These are phyloP conservation scores for Liasis olivaceus DNA, from an alignment of 2,797 vertebrate species.

Conservation along the genomic window DNA sequence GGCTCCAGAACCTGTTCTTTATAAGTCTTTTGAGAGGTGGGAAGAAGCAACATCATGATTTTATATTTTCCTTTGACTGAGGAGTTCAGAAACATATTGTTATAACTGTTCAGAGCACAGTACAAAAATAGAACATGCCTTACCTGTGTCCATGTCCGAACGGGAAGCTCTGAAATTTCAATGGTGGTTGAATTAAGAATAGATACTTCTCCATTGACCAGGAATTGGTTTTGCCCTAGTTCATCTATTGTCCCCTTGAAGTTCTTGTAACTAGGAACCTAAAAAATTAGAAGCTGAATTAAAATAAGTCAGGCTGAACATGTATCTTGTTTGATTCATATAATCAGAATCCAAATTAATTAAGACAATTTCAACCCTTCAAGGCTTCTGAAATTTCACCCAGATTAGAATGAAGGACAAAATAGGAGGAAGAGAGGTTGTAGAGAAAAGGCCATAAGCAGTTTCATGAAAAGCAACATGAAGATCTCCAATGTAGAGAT, in stretches of 20 bases:
- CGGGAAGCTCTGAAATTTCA: constrained; percentile 94
- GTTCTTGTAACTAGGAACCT: constrained; percentile 95
- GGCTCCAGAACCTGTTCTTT: constrained; percentile 96
- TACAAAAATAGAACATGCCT: not conserved
- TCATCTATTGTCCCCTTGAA: constrained; percentile 92
- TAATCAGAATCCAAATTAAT: not conserved
- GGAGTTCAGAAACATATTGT: not conserved
- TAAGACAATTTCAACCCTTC: not conserved
- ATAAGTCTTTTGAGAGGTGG: constrained; percentile 78
- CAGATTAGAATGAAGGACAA: not conserved
- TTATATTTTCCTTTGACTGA: not conserved
- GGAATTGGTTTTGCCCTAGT: constrained; percentile 85
- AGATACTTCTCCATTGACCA: constrained; percentile 90
- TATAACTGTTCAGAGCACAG: not conserved
- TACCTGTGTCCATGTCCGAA: constrained; percentile 97
- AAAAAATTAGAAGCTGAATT: constrained; percentile 41
- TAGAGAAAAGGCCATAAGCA: not conserved
- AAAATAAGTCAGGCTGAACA: not conserved
- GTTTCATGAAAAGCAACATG: not conserved
- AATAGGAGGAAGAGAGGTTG: too few species aligned
- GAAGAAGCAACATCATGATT: not conserved
- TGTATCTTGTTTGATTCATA: not conserved
- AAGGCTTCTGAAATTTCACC: not conserved
- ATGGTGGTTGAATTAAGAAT: constrained; percentile 93
- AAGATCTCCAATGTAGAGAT: not conserved